Evolutionary conservation across 1,140 invertebrate genomes (phyloP), one percentile per base, ranked within the genome.

Genomic region (Apis laboriosa): DNA sequence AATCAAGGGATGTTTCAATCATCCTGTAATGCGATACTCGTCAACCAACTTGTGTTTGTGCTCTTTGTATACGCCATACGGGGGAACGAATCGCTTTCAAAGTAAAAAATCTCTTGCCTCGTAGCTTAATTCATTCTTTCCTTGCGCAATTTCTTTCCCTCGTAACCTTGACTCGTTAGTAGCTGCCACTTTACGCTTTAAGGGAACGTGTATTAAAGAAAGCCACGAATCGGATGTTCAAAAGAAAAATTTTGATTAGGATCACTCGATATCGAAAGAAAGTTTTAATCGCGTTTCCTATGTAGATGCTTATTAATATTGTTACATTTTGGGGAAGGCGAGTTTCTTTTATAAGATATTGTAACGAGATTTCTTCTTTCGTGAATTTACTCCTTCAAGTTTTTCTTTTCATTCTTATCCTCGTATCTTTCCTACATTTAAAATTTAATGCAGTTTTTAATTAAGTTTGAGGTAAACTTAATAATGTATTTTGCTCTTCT

Each of bases 121-220:
- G 53, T n/a, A 53, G 51, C 21, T 60, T 53, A 24, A 77, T 77
- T 64, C 60, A 49, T 34, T 67, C 55, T 73, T 55, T 58, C 80
- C 87, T 81, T 78, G 61, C 61, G 66, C 53, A 43, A 43, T 15
- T 15, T 24, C 68, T 67, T n/a, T 28, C 49, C 49, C 58, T 67
- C 66, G 74, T 86, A 80, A 86, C 80, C 74, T 86, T 79, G 61
- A 64, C 75, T 89, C 73, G 81, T 89, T 89, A 89, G 86, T 43
- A 80, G 61, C 24, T 80, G 61, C 24, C 77, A 55, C 61, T 74
- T 81, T 84, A 63, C 68, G n/a, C 61, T 63, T 34, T 34, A 68
- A 68, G 58, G 77, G 58, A 83, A 60, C 51, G 58, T 21, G 34
- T n/a, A 68, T 68, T 28, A 77, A 75, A 74, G 21, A 34, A 34